These are phyloP conservation scores for Platycnemis pennipes DNA, from an alignment of 2,888 invertebrate genomes.

Conservation along the genomic window DNA sequence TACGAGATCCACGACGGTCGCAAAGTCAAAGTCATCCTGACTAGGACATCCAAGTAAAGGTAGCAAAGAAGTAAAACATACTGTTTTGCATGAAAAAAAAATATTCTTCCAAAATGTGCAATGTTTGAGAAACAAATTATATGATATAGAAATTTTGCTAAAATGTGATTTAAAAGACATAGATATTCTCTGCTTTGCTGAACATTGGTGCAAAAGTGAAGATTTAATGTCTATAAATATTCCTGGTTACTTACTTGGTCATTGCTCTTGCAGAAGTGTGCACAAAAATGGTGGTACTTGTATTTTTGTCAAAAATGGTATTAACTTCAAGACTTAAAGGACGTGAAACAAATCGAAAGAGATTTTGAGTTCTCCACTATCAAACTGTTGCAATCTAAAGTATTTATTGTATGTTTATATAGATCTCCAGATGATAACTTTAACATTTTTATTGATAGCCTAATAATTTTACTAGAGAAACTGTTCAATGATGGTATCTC, in stretches of 20 bases:
- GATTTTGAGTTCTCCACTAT: not conserved
- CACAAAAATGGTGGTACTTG: not conserved
- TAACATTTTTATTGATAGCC: not conserved
- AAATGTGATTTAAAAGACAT: too few relatives aligned
- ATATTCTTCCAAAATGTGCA: too few relatives aligned
- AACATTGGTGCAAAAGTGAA: not conserved
- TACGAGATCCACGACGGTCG: too few relatives aligned
- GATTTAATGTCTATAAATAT: not conserved
- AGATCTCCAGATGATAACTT: not conserved
- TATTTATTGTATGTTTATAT: not conserved
- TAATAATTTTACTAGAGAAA: not conserved
- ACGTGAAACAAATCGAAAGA: not conserved
- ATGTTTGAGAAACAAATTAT: too few relatives aligned
- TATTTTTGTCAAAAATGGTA: not conserved
- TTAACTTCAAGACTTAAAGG: not conserved
- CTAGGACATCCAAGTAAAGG: too few relatives aligned
- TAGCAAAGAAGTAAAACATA: too few relatives aligned
- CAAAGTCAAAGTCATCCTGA: too few relatives aligned
- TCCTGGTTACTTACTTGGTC: not conserved
- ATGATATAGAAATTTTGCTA: too few relatives aligned
- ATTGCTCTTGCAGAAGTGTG: not conserved
- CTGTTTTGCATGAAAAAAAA: too few relatives aligned
- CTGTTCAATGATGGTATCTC: not conserved
- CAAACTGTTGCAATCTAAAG: not conserved
- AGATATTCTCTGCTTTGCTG: not conserved